phyloP scores from a whole-genome alignment of 2,113 vertebrate genomes.

The Phalacrocorax aristotelis region DNA sequence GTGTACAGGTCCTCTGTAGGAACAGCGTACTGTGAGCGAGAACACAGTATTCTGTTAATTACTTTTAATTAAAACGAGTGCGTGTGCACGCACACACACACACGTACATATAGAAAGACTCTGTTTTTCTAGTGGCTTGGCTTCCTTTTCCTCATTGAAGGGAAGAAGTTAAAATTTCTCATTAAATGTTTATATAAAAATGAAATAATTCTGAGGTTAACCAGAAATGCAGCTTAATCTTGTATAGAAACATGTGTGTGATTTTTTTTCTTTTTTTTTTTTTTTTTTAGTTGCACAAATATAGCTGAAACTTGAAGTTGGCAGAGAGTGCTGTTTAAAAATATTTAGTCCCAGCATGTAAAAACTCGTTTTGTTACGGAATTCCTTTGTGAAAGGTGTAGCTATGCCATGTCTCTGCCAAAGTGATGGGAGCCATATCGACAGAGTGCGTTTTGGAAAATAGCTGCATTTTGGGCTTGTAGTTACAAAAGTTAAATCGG shows the following conservation, averaged over 20 bases:
- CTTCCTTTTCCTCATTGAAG: slow-evolving; percentile 56
- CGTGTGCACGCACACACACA: not conserved
- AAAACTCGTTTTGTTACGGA: slow-evolving; percentile 72
- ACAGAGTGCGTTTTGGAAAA: slow-evolving; percentile 38
- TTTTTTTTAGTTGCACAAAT: slow-evolving; percentile 58
- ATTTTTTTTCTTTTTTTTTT: not conserved
- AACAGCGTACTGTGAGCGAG: slow-evolving; percentile 2
- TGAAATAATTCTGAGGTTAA: slow-evolving; percentile 66
- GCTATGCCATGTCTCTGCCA: slow-evolving; percentile 61
- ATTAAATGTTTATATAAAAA: slow-evolving; percentile 67
- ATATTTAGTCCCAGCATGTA: slow-evolving; percentile 72
- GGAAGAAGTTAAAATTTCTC: slow-evolving; percentile 60
- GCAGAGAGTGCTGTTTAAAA: slow-evolving; percentile 65
- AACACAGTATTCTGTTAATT: slow-evolving; percentile 46
- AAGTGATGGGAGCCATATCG: slow-evolving; percentile 57
- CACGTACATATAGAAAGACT: not conserved
- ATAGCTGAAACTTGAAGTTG: slow-evolving; percentile 64
- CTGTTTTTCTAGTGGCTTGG: slow-evolving; percentile 48
- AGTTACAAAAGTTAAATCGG: slow-evolving; percentile 44
- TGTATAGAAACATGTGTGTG: slow-evolving; percentile 25
- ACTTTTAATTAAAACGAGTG: slow-evolving; percentile 59
- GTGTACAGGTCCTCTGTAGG: not conserved
- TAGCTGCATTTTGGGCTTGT: slow-evolving; percentile 31
- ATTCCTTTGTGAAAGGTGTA: slow-evolving; percentile 73
- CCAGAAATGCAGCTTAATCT: slow-evolving; percentile 64